Evolutionary conservation across 30 jellyfish, hydroid and myxozoan species (phyloP).

Genomic region (Catostylus mosaicus): DNA sequence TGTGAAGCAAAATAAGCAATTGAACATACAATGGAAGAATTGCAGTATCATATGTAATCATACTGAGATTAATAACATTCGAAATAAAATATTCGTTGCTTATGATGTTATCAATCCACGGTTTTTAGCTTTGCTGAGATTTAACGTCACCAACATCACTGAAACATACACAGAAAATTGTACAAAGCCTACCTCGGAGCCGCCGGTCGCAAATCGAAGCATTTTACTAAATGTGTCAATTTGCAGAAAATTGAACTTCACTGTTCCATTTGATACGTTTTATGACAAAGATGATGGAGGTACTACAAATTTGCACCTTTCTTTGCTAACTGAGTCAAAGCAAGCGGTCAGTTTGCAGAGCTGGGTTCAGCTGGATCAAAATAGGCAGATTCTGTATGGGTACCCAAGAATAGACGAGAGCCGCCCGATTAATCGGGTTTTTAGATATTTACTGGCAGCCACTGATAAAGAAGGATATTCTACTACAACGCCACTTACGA

Average conservation of each 20-base stretch:
- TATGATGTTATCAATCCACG: slow-evolving; percentile 29
- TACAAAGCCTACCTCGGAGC: slow-evolving; percentile 33
- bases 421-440: slow-evolving; percentile 19
- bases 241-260: slow-evolving; percentile 65
- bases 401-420: slow-evolving; percentile 67
- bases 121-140: slow-evolving; percentile 25
- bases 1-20: neutral
- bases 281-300: slow-evolving; percentile 71
- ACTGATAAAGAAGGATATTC: slow-evolving; percentile 76
- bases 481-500: slow-evolving; percentile 53
- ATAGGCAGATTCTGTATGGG: slow-evolving; percentile 69
- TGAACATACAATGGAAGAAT: slow-evolving; percentile 29
- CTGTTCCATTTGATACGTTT: slow-evolving; percentile 64
- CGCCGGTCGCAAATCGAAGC: slow-evolving; percentile 66
- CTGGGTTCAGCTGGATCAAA: slow-evolving; percentile 82
- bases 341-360: slow-evolving; percentile 41
- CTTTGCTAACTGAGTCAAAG: slow-evolving; percentile 49
- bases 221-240: slow-evolving; percentile 36
- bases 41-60: slow-evolving; percentile 54
- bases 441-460: slow-evolving; percentile 73
- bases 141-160: slow-evolving; percentile 19
- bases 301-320: slow-evolving; percentile 62
- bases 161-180: slow-evolving; percentile 43
- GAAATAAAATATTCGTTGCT: slow-evolving; percentile 37
- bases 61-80: slow-evolving; percentile 20